phyloP scores from a whole-genome alignment of 2,113 vertebrate species.

The Symphodus melops region DNA sequence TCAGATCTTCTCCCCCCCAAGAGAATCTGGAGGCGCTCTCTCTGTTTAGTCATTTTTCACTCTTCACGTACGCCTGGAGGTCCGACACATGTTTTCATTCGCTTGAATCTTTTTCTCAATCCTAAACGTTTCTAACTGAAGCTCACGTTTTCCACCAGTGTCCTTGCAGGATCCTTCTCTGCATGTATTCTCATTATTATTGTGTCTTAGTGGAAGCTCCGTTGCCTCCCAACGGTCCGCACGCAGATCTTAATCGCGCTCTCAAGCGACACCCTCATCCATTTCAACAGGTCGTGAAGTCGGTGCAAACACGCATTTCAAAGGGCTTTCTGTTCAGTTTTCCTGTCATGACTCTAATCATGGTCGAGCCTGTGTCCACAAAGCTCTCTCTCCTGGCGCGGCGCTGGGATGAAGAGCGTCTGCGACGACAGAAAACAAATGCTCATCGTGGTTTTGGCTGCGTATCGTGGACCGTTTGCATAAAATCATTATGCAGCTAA shows the following conservation, averaged over 20 bases:
- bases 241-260: constrained; percentile 19
- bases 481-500: too few relatives aligned
- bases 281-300: constrained; percentile 46
- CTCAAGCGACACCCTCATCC: not conserved
- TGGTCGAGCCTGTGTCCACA: constrained; percentile 13
- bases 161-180: constrained; percentile 22
- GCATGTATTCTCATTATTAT: constrained; percentile 19
- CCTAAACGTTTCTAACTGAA: not conserved
- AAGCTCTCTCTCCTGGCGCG: not conserved
- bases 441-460: too few relatives aligned
- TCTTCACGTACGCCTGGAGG: constrained; percentile 39
- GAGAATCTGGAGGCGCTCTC: constrained; percentile 29
- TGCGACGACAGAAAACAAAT: too few relatives aligned
- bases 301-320: constrained; percentile 37
- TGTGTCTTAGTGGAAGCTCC: constrained; percentile 38
- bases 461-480: too few relatives aligned
- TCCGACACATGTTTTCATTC: constrained; percentile 5
- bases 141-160: constrained; percentile 6
- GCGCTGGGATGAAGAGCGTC: too few relatives aligned
- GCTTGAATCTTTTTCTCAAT: not conserved
- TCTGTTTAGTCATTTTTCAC: constrained; percentile 10
- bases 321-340: constrained; percentile 62
- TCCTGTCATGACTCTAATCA: constrained; percentile 35
- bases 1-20: constrained; percentile 53
- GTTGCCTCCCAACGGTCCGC: constrained; percentile 30